Percentiles rank a stretch among this genome's conserved stretches.
Evolutionary conservation across 2,113 vertebrate species (phyloP).

Genomic region (Theristicus caerulescens): DNA sequence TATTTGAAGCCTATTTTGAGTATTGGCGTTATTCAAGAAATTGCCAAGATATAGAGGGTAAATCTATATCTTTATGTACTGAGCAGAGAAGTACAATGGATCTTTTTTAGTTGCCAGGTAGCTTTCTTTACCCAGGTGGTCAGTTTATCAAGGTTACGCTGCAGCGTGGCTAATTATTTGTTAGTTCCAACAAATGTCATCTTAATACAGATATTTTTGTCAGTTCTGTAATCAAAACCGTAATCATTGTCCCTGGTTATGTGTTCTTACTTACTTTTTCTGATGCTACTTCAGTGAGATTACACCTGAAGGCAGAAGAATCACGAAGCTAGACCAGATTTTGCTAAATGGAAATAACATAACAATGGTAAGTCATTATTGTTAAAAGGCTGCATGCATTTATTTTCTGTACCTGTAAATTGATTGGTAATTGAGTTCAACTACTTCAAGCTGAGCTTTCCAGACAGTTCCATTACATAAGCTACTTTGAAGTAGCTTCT

Average conservation of each 20-base stretch:
- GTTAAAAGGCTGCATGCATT: neutral
- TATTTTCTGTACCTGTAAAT: neutral
- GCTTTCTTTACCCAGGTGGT: neutral
- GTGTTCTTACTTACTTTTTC: neutral
- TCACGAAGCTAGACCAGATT: conserved; percentile 97
- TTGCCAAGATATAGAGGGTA: neutral
- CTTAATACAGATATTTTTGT: neutral
- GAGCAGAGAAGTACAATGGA: neutral
- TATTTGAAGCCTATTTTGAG: neutral
- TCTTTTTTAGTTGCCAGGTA: neutral
- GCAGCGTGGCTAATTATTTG: neutral
- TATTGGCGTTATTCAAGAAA: neutral
- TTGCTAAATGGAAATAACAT: conserved; percentile 98
- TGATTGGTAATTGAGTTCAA: accelerated
- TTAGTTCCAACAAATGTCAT: neutral
- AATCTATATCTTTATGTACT: neutral
- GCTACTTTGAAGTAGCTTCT: neutral
- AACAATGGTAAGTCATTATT: conserved; percentile 85
- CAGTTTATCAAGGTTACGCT: neutral
- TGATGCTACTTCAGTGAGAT: conserved; percentile 83
- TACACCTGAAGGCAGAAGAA: conserved; percentile 94
- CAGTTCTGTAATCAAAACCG: neutral
- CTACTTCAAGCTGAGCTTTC: neutral
- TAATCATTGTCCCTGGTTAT: neutral
- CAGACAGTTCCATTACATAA: neutral